Percentiles rank a stretch among this genome's conserved stretches.
These are phyloP conservation scores for Bufotes viridis DNA, from an alignment of 2,797 vertebrate species.

Conservation along the genomic window DNA sequence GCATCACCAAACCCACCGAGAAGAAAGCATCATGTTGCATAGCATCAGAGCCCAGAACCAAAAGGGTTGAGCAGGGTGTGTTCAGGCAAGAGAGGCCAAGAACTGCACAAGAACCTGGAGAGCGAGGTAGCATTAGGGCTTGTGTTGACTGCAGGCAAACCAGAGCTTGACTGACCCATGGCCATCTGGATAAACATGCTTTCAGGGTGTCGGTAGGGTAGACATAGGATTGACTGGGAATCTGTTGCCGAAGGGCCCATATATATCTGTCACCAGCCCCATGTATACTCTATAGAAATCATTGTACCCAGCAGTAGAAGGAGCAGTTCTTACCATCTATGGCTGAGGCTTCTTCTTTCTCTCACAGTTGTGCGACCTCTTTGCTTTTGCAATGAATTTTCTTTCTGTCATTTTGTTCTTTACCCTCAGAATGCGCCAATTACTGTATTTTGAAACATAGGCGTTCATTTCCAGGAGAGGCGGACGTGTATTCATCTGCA, in stretches of 20 bases:
- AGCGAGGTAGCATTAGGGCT: no score
- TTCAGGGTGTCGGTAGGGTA: not conserved
- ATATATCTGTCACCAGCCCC: not conserved
- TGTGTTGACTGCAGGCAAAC: no score
- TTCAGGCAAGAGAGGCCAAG: no score
- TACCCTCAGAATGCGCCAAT: not conserved
- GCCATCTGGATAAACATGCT: not conserved
- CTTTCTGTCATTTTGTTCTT: not conserved
- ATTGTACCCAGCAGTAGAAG: not conserved
- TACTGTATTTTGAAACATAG: not conserved
- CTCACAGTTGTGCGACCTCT: not conserved
- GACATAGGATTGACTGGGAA: not conserved
- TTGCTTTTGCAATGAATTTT: conserved; percentile 2
- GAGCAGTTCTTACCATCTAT: not conserved
- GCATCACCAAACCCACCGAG: no score
- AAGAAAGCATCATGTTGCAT: no score
- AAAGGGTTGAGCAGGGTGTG: no score
- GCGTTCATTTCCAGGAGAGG: not conserved
- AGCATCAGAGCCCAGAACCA: no score
- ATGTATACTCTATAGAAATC: not conserved
- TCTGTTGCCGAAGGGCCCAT: not conserved
- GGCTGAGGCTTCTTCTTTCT: not conserved
- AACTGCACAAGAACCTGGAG: no score
- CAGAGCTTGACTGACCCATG: no score
- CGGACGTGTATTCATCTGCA: not conserved